These are phyloP conservation scores for Echinarachnius parma DNA, from an alignment of 53 echinoderm and acorn worm species.

Conservation along the genomic window DNA sequence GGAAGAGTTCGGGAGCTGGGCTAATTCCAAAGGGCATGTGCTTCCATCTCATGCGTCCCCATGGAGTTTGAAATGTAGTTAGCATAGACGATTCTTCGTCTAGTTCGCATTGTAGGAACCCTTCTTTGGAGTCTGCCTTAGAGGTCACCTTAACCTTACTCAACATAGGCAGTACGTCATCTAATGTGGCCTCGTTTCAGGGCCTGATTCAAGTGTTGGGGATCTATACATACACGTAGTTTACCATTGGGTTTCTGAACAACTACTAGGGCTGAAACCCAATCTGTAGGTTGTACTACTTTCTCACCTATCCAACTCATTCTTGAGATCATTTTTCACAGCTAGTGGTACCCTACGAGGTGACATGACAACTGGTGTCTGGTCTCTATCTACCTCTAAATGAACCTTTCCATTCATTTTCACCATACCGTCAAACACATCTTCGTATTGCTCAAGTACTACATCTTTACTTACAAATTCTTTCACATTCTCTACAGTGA, in stretches of 20 bases:
- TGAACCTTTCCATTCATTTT: constrained; percentile 49
- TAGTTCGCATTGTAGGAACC: constrained; percentile 54
- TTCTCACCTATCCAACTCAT: constrained; percentile 49
- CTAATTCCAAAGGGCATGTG: constrained; percentile 64
- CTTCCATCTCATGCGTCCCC: constrained; percentile 57
- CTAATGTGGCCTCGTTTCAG: constrained; percentile 50
- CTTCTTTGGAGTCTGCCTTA: constrained; percentile 54
- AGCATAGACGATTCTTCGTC: constrained; percentile 47
- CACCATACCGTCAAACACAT: constrained; percentile 59
- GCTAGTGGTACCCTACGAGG: constrained; percentile 46
- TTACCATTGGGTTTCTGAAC: constrained; percentile 54
- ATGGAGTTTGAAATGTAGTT: constrained; percentile 62
- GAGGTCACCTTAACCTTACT: constrained; percentile 45
- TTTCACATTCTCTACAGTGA: background rate
- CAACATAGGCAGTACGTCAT: constrained; percentile 49
- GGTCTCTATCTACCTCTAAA: constrained; percentile 29
- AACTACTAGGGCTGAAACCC: constrained; percentile 52
- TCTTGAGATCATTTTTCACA: constrained; percentile 44
- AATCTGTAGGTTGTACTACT: constrained; percentile 55
- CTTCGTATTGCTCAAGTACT: constrained; percentile 6
- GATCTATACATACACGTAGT: constrained; percentile 58
- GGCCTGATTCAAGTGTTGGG: constrained; percentile 54
- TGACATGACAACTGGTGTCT: constrained; percentile 37
- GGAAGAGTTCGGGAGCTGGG: constrained; percentile 52
- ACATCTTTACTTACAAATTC: no score